phyloP scores from a whole-genome alignment of 2,888 invertebrate species.

The Drosophila falleni region DNA sequence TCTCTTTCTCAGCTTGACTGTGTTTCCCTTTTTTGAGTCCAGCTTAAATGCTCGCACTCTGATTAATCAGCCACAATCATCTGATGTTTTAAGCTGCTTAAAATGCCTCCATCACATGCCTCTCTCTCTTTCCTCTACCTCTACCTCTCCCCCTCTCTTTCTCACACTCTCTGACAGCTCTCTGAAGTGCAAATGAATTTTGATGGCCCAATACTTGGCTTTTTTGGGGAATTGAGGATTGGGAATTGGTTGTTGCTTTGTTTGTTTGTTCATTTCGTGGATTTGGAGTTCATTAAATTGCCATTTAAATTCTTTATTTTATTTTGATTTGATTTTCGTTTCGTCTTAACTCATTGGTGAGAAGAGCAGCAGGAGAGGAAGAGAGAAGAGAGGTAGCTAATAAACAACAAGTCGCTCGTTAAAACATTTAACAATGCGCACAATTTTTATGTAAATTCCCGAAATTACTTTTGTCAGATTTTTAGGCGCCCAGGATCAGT shows the following conservation, averaged over 20 bases:
- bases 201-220: conserved; percentile 74
- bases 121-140: conserved; percentile 9
- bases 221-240: conserved; percentile 27
- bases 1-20: not conserved
- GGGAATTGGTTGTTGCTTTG: conserved; percentile 14
- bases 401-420: conserved; percentile 65
- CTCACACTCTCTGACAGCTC: conserved; percentile 47
- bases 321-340: conserved; percentile 57
- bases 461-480: conserved; percentile 60
- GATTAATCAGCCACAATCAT: conserved; percentile 81
- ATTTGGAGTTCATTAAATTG: conserved; percentile 81
- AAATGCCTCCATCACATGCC: conserved; percentile 50
- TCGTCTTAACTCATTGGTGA: not conserved
- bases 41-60: conserved; percentile 80
- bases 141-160: not conserved
- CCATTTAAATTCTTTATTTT: conserved; percentile 76
- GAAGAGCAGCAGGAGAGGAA: not conserved
- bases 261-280: conserved; percentile 70
- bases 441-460: conserved; percentile 79
- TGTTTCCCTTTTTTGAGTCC: conserved; percentile 14
- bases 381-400: conserved; percentile 28
- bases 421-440: conserved; percentile 51
- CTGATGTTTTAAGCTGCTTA: conserved; percentile 81
- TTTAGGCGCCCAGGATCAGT: conserved; percentile 64
- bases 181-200: conserved; percentile 76